Percentiles rank a stretch among this genome's conserved stretches.
phyloP scores from a whole-genome alignment of 1,140 invertebrate genomes.

The Tetragnatha versicolor region DNA sequence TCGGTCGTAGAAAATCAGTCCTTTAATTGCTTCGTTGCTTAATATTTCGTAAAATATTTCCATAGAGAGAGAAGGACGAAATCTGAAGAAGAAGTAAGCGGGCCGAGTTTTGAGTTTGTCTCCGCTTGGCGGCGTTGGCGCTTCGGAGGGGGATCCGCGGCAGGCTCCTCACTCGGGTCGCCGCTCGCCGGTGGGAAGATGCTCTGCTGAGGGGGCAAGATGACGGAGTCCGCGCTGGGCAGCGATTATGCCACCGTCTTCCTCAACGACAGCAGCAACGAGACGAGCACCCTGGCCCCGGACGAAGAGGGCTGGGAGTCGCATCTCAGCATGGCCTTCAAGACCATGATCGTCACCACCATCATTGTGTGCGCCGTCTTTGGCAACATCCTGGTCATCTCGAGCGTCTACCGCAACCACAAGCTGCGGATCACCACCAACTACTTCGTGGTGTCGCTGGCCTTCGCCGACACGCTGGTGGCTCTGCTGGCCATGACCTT shows the following conservation, averaged over 20 bases:
- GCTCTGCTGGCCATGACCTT: slow-evolving; percentile 93
- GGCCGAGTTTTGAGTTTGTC: too few species aligned
- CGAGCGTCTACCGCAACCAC: slow-evolving; percentile 80
- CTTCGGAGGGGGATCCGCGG: too few species aligned
- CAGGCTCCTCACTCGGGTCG: too few species aligned
- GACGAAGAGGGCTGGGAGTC: slow-evolving; percentile 33
- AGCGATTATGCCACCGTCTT: slow-evolving; percentile 30
- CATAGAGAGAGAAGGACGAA: too few species aligned
- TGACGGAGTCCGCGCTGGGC: slow-evolving; percentile 27
- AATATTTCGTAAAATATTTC: too few species aligned
- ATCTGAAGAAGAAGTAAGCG: too few species aligned
- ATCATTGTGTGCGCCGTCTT: slow-evolving; percentile 79
- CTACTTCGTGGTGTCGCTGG: slow-evolving; percentile 91
- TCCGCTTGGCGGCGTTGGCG: too few species aligned
- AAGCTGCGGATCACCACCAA: slow-evolving; percentile 91
- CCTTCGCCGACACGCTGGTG: slow-evolving; percentile 87
- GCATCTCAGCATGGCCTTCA: slow-evolving; percentile 30
- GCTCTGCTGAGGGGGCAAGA: too few species aligned
- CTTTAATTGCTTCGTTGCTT: too few species aligned
- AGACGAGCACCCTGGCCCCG: not conserved
- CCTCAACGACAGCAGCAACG: slow-evolving; percentile 16
- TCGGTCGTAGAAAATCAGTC: too few species aligned
- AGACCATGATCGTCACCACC: slow-evolving; percentile 24
- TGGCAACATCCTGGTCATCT: slow-evolving; percentile 82
- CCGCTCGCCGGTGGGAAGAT: too few species aligned